Percentiles rank a stretch among this genome's conserved stretches.
These are phyloP conservation scores for Mohoua ochrocephala DNA, from an alignment of 2,113 vertebrate genomes.

Conservation along the genomic window DNA sequence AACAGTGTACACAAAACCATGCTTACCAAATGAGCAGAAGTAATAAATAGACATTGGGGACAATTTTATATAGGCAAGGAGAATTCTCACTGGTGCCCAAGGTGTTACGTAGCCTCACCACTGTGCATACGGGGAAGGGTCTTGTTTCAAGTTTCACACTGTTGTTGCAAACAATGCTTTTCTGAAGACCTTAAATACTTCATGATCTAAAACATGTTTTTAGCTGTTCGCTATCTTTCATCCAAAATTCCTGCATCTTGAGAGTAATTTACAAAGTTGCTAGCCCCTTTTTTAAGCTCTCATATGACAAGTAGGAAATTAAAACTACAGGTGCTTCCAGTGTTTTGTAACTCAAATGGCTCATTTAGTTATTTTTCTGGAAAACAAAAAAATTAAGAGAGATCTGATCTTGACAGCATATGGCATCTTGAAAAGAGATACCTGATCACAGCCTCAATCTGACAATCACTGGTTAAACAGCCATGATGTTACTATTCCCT, in stretches of 20 bases:
- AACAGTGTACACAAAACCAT: neutral
- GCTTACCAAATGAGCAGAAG: neutral
- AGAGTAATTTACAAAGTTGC: neutral
- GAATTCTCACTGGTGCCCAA: neutral
- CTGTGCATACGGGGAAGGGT: rapidly evolving
- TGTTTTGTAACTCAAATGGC: neutral
- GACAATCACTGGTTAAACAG: neutral
- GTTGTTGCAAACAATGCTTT: neutral
- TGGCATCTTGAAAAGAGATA: neutral
- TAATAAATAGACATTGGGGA: neutral
- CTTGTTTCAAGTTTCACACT: neutral
- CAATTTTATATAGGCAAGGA: neutral
- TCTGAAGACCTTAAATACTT: neutral
- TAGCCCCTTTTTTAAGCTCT: neutral
- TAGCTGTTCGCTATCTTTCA: neutral
- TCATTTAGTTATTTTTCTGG: neutral
- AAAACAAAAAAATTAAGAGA: neutral
- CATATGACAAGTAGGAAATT: neutral
- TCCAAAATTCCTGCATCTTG: neutral
- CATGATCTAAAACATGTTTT: neutral
- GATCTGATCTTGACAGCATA: rapidly evolving
- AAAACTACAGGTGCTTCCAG: neutral
- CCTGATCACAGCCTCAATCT: neutral
- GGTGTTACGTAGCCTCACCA: neutral
- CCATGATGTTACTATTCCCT: neutral